phyloP scores from a whole-genome alignment of 2,797 vertebrate species.

The Ptychadena robeensis region DNA sequence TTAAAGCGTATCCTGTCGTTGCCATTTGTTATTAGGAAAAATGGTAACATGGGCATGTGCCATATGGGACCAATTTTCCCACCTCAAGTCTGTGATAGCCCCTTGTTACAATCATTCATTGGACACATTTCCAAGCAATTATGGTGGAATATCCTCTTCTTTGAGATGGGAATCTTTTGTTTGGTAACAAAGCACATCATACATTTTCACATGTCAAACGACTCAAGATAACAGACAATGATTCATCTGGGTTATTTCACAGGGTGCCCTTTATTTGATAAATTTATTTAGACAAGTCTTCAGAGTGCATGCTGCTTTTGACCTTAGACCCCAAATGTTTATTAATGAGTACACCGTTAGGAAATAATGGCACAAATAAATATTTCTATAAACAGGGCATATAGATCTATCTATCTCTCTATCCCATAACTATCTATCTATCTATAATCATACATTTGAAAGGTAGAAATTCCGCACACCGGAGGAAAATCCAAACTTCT shows the following conservation, averaged over 20 bases:
- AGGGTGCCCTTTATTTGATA: constrained; percentile 4
- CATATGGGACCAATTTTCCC: not conserved
- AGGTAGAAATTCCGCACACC: too few species aligned
- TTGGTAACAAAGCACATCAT: not conserved
- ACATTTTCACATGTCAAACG: constrained; percentile 5
- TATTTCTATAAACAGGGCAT: too few species aligned
- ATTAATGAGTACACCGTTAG: too few species aligned
- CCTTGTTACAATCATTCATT: not conserved
- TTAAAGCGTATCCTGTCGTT: too few species aligned
- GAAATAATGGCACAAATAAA: too few species aligned
- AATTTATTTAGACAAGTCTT: constrained; percentile 10
- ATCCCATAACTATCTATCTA: too few species aligned
- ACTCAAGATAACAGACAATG: constrained; percentile 1
- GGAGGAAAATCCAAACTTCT: too few species aligned
- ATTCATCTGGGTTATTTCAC: constrained; percentile 23
- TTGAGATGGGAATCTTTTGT: not conserved
- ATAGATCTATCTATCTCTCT: too few species aligned
- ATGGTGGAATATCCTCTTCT: not conserved
- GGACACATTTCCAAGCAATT: not conserved
- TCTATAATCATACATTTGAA: too few species aligned
- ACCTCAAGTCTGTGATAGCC: not conserved
- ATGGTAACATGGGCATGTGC: too few species aligned
- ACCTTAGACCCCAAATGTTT: constrained; percentile 2
- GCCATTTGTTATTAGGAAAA: too few species aligned
- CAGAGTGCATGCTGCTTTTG: not conserved